A percentile compares a stretch with the other conserved stretches of the same genome.
These are phyloP conservation scores for Dendronephthya gigantea DNA, from an alignment of 64 coral and sea anemone species.

Conservation along the genomic window DNA sequence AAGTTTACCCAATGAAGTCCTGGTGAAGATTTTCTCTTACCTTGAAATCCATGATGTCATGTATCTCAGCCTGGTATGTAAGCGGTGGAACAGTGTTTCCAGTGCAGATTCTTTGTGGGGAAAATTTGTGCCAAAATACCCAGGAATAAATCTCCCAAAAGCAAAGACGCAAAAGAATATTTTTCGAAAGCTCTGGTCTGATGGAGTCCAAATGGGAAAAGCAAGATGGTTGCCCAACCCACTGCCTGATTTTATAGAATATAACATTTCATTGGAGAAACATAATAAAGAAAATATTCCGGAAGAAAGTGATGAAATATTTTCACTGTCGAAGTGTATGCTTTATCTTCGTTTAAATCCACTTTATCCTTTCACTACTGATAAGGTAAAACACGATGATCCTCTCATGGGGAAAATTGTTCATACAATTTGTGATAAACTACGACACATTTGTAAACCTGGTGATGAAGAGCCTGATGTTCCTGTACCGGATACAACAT, in stretches of 20 bases:
- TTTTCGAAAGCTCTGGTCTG: conserved; percentile 8
- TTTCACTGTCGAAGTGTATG: background rate
- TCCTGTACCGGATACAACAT: background rate
- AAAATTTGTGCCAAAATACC: conserved; percentile 27
- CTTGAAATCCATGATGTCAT: background rate
- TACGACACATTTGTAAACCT: background rate
- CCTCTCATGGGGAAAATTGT: background rate
- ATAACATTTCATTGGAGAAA: conserved; percentile 21
- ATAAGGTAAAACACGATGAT: background rate
- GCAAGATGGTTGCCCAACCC: conserved; percentile 37
- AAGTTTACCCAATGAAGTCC: background rate
- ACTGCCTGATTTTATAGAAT: conserved; percentile 22
- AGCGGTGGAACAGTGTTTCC: conserved; percentile 2
- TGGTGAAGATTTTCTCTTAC: conserved; percentile 25
- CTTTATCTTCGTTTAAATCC: conserved; percentile 3
- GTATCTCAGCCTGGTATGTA: background rate
- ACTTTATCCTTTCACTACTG: background rate
- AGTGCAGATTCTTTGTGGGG: background rate
- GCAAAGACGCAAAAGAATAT: background rate
- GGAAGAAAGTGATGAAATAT: background rate
- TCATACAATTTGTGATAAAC: background rate
- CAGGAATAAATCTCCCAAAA: conserved; percentile 12
- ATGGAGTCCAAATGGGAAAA: background rate
- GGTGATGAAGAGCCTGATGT: background rate
- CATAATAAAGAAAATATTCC: background rate